Evolutionary conservation across 2,888 invertebrate genomes (phyloP), one percentile per base, ranked within the genome.

Genomic region (Volucella bombylans): DNA sequence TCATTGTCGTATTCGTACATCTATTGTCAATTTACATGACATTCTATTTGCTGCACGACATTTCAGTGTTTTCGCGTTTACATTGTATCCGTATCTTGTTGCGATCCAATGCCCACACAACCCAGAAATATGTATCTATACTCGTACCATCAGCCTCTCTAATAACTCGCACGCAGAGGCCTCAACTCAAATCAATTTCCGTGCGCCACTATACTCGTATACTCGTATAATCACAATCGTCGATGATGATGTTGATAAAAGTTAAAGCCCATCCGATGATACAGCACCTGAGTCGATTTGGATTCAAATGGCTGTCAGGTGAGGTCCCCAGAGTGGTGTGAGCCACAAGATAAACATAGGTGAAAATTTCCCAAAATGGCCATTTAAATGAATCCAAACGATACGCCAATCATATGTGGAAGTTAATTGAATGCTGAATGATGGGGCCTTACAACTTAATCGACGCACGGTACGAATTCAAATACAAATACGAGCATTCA

Each of bases 321-420:
- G 45, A 12, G 38, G 49, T 52, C 65, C 1, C 31, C 6, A 6
- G 41, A 12, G 41, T n/a, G 12, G 41, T 14, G 31, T 14, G 71
- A 23, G 23, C 39, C 45, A 38, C 39, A 45, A 59, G 69, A 64
- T 55, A 45, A 67, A 73, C 61, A 23, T 69, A 54, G 59, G 83
- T 69, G 83, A 79, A 83, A 80, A 83, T 83, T 61, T 80, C 71
- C 74, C 83, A 80, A 80, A 83, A 83, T 67, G 74, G 80, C 50
- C 81, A 81, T 85, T 85, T 85, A 85, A 85, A 81, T 81, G 80
- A 81, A 81, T 81, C 62, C 77, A 85, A 85, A 76, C 62, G 81
- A 85, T 81, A 76, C 80, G 71, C 72, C 85, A 81, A 85, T 85
- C 83, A 85, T 72, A 85, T 85, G 62, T 9, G 31, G 31, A 23